A percentile compares a stretch with the other conserved stretches of the same genome.
phyloP scores from a whole-genome alignment of 2,113 vertebrate genomes.

The Bubo blakistoni region DNA sequence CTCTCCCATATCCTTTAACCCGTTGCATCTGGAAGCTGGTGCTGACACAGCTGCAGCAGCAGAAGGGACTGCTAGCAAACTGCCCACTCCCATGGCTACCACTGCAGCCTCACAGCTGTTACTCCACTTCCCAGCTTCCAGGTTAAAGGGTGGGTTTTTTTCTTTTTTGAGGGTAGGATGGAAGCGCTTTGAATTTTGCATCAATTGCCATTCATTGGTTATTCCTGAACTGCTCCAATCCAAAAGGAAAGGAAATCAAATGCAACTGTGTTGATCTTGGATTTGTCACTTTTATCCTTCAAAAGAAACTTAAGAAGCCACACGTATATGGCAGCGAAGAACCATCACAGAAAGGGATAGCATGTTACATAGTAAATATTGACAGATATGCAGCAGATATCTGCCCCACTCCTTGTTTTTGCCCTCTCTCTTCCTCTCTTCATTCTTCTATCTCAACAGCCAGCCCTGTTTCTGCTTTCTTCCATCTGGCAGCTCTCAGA shows the following conservation, averaged over 20 bases:
- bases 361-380: constrained; percentile 26
- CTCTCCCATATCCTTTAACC: background rate
- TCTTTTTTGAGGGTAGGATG: background rate
- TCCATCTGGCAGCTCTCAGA: constrained; percentile 80
- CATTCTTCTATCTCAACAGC: constrained; percentile 48
- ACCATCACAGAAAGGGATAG: background rate
- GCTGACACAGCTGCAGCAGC: background rate
- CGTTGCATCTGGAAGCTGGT: background rate
- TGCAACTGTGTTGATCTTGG: background rate
- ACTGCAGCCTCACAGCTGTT: background rate
- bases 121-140: background rate
- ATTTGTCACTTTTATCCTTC: constrained; percentile 21
- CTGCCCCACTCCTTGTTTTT: constrained; percentile 23
- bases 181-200: background rate
- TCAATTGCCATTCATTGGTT: background rate
- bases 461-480: constrained; percentile 65
- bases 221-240: background rate
- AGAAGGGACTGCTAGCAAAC: rapidly evolving
- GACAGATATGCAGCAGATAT: constrained; percentile 20
- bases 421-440: constrained; percentile 21
- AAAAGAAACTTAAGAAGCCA: constrained; percentile 18
- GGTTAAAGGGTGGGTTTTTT: background rate
- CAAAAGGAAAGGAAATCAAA: constrained; percentile 26
- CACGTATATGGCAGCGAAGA: background rate
- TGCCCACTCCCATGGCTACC: background rate